Evolutionary conservation across 2,797 vertebrate genomes (phyloP).

Genomic region (Odontamblyopus rebecca): DNA sequence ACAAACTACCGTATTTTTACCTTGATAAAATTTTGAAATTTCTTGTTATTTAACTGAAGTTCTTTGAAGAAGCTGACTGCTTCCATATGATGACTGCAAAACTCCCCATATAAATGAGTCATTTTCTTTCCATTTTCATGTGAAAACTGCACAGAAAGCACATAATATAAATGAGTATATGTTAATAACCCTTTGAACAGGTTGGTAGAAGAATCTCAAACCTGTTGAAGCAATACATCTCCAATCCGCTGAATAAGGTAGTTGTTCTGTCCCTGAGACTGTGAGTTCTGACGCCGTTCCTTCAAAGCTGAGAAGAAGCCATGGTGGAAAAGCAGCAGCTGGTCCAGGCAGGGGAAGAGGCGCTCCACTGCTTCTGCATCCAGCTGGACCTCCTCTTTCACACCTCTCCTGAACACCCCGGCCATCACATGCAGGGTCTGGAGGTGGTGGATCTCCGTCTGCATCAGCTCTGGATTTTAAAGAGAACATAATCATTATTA

Average conservation of each 20-base stretch:
- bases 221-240: constrained; percentile 91
- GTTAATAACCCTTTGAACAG: too few relatives aligned
- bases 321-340: constrained; percentile 86
- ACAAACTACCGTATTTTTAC: constrained; percentile 57
- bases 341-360: constrained; percentile 94
- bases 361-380: constrained; percentile 85
- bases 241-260: constrained; percentile 89
- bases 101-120: constrained; percentile 91
- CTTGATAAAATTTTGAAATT: constrained; percentile 94
- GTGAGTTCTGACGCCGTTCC: constrained; percentile 83
- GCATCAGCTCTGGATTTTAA: constrained; percentile 87
- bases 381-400: constrained; percentile 91
- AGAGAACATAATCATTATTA: neutral
- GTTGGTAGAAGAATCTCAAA: constrained; percentile 31
- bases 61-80: constrained; percentile 94
- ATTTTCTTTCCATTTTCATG: constrained; percentile 89
- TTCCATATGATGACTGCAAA: constrained; percentile 94
- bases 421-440: constrained; percentile 95
- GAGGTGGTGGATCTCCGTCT: constrained; percentile 94
- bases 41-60: constrained; percentile 91
- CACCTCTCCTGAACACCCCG: constrained; percentile 92
- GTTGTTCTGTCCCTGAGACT: constrained; percentile 79
- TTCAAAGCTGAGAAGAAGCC: constrained; percentile 86
- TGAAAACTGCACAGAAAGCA: constrained; percentile 83
- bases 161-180: neutral